These are phyloP conservation scores for Cyaniris semiargus DNA, from an alignment of 2,888 invertebrate species.

Conservation along the genomic window DNA sequence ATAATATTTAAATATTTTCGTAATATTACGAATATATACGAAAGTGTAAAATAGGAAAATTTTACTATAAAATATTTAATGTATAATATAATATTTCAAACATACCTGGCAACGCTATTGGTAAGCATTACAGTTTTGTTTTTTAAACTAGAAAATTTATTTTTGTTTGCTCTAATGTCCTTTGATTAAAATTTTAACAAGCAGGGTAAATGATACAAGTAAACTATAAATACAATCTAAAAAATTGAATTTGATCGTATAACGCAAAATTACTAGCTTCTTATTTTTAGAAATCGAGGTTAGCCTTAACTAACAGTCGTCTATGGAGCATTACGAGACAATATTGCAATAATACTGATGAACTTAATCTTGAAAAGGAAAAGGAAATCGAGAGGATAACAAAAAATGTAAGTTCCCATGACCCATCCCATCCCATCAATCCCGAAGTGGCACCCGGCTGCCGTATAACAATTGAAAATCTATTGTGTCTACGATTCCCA, in stretches of 20 bases:
- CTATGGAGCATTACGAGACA: constrained; percentile 13
- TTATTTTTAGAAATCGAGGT: constrained; percentile 48
- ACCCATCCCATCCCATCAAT: too few relatives aligned
- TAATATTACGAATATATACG: neutral
- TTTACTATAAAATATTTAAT: neutral
- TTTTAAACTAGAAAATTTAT: neutral
- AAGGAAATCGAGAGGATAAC: constrained; percentile 65
- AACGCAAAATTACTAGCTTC: neutral
- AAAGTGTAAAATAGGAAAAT: neutral
- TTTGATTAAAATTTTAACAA: neutral
- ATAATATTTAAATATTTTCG: neutral
- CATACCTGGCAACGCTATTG: neutral
- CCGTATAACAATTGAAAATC: too few relatives aligned
- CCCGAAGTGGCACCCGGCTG: too few relatives aligned
- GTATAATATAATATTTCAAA: constrained; percentile 10
- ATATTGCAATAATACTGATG: constrained; percentile 43
- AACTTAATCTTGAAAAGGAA: constrained; percentile 62
- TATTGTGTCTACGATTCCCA: too few relatives aligned
- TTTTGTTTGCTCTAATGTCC: neutral
- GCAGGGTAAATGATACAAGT: neutral
- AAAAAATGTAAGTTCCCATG: constrained; percentile 59
- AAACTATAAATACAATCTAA: neutral
- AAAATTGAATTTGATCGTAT: neutral
- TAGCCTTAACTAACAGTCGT: constrained; percentile 36
- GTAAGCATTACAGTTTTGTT: neutral